Base-by-base conservation (phyloP, 2,113 vertebrate genomes). In the Panurus biarmicus region DNA sequence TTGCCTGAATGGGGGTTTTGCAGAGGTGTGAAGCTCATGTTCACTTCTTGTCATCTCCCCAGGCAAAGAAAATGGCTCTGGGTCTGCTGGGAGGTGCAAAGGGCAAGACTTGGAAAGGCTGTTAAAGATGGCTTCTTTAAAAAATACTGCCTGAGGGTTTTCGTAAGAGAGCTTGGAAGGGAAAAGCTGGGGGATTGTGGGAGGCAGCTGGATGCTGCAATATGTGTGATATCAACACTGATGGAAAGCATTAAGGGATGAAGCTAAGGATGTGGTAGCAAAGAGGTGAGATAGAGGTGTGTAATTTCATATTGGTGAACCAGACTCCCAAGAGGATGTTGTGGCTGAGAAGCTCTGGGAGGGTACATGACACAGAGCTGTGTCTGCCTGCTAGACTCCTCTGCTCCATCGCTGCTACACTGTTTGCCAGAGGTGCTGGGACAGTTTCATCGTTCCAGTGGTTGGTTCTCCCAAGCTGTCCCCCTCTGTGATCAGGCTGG, bases 301-400 rank as follows among this genome's bases (percentile, higher is more conserved):
- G 78, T 90, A 96, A 94, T 96, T 96, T 94, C 89, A 85, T 90
- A 87, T 73, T 0, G 0, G 51, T 85, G 74, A 94, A 31, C 58
- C 62, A 58, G 70, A 53, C 26, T 89, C 73, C 77, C 71, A 17
- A 38, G 78, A 71, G 74, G 35, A 10, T 65, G 74, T 26, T 66
- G 35, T 66, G 91, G 66, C 66, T 92, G 80, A 88, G 87, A 72
- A 91, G 56, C 58, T 66, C 54, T 73, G 85, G 38, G 67, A 61
- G 33, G 44, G 26, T 24, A 36, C 10, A 3, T 61, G 75, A 58
- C 0, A 0, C 7, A 25, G 53, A 85, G 69, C 48, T 73, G 42
- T 42, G 60, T 26, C 62, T 85, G 77, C 40, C 42, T 26, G 31
- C 40, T 58, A 1, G 1, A 2, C 25, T 88, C 7, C 3, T 42